These are phyloP conservation scores for Mythimna ferrago DNA, from an alignment of 2,888 invertebrate species.

Conservation along the genomic window DNA sequence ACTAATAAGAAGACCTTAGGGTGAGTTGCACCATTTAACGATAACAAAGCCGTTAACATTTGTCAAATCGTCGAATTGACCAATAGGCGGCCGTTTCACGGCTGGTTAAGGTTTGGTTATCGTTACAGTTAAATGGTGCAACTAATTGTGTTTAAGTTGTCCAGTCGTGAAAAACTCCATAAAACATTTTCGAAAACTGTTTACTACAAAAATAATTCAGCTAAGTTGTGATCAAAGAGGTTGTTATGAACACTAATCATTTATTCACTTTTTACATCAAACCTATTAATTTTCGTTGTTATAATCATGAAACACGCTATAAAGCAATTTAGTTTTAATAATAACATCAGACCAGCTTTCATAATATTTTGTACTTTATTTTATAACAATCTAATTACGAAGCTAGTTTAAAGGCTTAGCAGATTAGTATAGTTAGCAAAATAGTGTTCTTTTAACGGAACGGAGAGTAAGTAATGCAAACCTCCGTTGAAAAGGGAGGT, in stretches of 20 bases:
- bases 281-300: constrained; percentile 30
- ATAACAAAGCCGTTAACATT: too few relatives aligned
- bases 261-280: constrained; percentile 31
- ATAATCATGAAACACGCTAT: constrained; percentile 44
- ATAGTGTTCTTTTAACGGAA: neutral
- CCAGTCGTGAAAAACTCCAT: neutral
- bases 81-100: too few relatives aligned
- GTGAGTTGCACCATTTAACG: too few relatives aligned
- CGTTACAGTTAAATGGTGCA: too few relatives aligned
- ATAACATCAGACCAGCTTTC: neutral
- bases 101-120: too few relatives aligned
- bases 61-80: too few relatives aligned
- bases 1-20: too few relatives aligned
- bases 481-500: too few relatives aligned
- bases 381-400: constrained; percentile 12
- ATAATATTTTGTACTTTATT: constrained; percentile 1
- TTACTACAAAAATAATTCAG: neutral
- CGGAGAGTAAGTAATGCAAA: too few relatives aligned
- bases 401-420: constrained; percentile 6
- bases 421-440: neutral
- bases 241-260: constrained; percentile 2
- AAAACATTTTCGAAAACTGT: neutral
- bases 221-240: constrained; percentile 6
- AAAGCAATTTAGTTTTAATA: constrained; percentile 29
- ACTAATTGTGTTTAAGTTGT: neutral